Evolutionary conservation across 2,888 invertebrate genomes (phyloP).

Genomic region (Alcis repandata): DNA sequence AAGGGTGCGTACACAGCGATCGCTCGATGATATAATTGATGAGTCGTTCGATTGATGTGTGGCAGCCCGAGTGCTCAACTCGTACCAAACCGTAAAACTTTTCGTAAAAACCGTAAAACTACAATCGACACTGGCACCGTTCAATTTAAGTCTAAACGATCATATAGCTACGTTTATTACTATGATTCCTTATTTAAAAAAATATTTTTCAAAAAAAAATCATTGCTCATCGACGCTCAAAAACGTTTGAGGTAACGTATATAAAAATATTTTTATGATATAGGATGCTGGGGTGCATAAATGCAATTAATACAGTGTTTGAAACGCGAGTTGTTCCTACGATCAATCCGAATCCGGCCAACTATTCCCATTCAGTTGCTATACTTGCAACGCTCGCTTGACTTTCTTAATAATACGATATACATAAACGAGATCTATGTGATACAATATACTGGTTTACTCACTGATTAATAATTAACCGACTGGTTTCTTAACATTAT

Average conservation of each 20-base stretch:
- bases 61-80: neutral
- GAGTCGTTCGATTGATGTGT: too few relatives aligned
- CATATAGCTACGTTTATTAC: conserved; percentile 51
- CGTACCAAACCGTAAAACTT: conserved; percentile 34
- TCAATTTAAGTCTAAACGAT: conserved; percentile 40
- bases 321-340: neutral
- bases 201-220: conserved; percentile 34
- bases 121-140: conserved; percentile 47
- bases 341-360: neutral
- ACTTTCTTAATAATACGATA: conserved; percentile 31
- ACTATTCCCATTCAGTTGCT: neutral
- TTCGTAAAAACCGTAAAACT: conserved; percentile 34
- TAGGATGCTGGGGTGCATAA: conserved; percentile 13
- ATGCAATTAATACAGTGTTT: conserved; percentile 9
- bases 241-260: conserved; percentile 42
- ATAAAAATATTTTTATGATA: conserved; percentile 42
- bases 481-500: conserved; percentile 37
- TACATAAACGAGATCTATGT: conserved; percentile 49
- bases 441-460: conserved; percentile 29
- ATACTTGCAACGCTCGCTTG: neutral
- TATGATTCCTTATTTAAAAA: conserved; percentile 35
- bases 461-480: conserved; percentile 10
- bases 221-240: conserved; percentile 30
- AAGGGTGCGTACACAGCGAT: too few relatives aligned
- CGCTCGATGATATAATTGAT: too few relatives aligned